Conservation (phyloP, 2,113 vertebrate genomes). For the Gopherus flavomarginatus region DNA sequence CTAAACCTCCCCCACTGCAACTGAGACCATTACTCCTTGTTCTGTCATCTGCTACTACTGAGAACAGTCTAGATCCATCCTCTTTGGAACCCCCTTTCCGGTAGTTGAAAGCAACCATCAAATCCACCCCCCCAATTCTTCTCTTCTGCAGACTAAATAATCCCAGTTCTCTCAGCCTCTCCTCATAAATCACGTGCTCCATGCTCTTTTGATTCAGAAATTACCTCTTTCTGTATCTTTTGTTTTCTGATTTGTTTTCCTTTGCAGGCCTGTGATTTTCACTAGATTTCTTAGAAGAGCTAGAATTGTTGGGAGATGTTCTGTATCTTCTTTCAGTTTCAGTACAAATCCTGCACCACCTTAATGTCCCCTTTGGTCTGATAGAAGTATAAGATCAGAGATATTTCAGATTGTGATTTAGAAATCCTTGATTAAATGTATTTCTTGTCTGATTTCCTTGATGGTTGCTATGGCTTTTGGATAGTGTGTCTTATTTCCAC, state of each 20-base stretch:
- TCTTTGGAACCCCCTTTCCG: too few relatives aligned
- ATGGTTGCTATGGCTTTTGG: neutral
- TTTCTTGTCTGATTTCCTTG: neutral
- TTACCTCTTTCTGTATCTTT: neutral
- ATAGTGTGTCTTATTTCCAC: neutral
- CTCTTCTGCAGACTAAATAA: too few relatives aligned
- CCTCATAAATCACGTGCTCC: too few relatives aligned
- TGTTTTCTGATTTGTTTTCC: neutral
- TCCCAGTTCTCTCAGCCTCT: too few relatives aligned
- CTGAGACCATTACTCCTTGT: too few relatives aligned
- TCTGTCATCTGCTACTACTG: too few relatives aligned
- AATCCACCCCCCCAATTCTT: too few relatives aligned
- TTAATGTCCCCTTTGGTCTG: neutral
- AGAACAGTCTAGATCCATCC: too few relatives aligned
- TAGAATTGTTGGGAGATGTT: neutral
- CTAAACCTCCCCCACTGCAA: too few relatives aligned
- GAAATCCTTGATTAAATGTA: neutral
- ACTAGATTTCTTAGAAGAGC: neutral
- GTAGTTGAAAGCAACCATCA: too few relatives aligned
- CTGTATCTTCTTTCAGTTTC: neutral
- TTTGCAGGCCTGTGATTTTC: neutral
- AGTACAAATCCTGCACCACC: neutral
- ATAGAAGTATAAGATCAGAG: neutral
- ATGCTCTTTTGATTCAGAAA: neutral
- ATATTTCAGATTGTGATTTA: neutral